Evolutionary conservation across 64 coral and sea anemone genomes (phyloP), one percentile per base, ranked within the genome.

Genomic region (Anthopleura sola): DNA sequence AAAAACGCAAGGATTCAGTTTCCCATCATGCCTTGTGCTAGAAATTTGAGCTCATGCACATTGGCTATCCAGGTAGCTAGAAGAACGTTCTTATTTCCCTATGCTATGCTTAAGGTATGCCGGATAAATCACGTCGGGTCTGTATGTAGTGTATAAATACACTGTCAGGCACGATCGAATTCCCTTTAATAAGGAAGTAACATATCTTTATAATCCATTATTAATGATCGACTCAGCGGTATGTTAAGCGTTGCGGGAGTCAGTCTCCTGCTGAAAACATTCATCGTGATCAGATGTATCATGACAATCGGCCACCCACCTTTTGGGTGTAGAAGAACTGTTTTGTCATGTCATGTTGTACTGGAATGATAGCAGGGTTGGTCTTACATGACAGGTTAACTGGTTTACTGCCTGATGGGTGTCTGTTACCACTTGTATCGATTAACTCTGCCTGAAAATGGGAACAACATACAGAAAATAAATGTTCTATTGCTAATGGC

Each of bases 341-440:
- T 66, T 92, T 92, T 1, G 87, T 99, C 97, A 99, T 95, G 29
- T 99, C 97, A 21, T 99, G 97, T 26, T 49, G 14, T 6, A 99
- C 56, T 28, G 92, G 93, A 32, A 99, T 88, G 16, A 87, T 90
- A 26, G 32, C 80, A 6, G 97, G 97, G 44, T 99, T 99, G 14
- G 75, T 85, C 88, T 99, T 95, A 49, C 97, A 99, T 37, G 85
- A 89, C 26, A 97, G 78, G 18, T 75, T 60, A 0, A 89, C 91
- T 29, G 88, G 49, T 28, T 84, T 69, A 12, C 87, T 75, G 46
- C 85, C 89, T 46, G 84, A 80, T 9, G 54, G 66, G 34, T 86
- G 24, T 44, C 69, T 90, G n/a, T 49, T 69, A 34, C 50, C 91
- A 36, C 17, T 57, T 50, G 5, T 77, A 81, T 75, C 69, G 28